Percentiles rank a stretch among this genome's conserved stretches.
Evolutionary conservation across 2,797 vertebrate species (phyloP).

Genomic region (Scomberomorus guttatus): DNA sequence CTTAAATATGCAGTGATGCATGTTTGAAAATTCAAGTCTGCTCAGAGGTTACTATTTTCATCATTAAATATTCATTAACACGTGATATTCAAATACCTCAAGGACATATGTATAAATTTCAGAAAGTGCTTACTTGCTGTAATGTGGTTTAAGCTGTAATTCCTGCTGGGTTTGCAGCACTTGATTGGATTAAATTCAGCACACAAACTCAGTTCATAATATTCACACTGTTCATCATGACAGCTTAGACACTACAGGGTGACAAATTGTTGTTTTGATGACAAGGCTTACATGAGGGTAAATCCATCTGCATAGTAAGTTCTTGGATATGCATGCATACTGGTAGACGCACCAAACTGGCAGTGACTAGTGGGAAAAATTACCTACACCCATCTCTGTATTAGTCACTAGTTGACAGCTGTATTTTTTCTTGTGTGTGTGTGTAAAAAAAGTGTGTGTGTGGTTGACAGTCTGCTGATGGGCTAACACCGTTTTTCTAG

Average conservation of each 20-base stretch:
- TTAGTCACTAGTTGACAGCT: conserved; percentile 51
- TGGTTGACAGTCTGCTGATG: conserved; percentile 69
- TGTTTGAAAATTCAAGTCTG: conserved; percentile 40
- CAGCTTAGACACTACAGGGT: conserved; percentile 48
- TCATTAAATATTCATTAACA: conserved; percentile 69
- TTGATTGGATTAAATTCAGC: conserved; percentile 60
- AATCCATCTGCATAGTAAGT: conserved; percentile 15
- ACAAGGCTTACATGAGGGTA: conserved; percentile 27
- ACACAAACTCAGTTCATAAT: conserved; percentile 44
- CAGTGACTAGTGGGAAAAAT: conserved; percentile 35
- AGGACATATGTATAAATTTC: conserved; percentile 57
- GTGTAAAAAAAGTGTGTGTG: conserved; percentile 26
- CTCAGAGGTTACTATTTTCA: conserved; percentile 53
- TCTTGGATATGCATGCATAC: conserved; percentile 24
- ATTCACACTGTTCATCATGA: conserved; percentile 46
- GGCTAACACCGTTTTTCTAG: conserved; percentile 61
- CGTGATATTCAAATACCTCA: conserved; percentile 62
- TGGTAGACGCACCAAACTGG: conserved; percentile 19
- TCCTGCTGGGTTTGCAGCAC: conserved; percentile 57
- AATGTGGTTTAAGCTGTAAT: conserved; percentile 60
- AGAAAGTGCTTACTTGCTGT: conserved; percentile 65
- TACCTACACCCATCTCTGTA: conserved; percentile 25
- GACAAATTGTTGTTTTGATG: conserved; percentile 51
- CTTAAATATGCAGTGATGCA: conserved; percentile 40
- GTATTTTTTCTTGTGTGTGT: conserved; percentile 46